Evolutionary conservation across 2,888 invertebrate species (phyloP).

Genomic region (Synanthedon vespiformis): DNA sequence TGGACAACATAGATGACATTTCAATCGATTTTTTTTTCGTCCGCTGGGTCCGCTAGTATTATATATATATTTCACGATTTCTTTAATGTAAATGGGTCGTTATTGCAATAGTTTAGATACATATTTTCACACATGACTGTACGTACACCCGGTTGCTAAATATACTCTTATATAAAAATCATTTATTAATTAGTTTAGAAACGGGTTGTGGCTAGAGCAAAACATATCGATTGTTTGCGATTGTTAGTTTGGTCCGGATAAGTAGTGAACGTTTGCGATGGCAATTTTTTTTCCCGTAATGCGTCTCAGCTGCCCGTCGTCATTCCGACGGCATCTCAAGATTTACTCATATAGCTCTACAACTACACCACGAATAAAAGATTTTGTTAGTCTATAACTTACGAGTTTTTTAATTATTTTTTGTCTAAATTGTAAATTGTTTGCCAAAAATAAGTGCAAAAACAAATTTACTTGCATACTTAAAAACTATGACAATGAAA

Average conservation of each 20-base stretch:
- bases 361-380: conserved; percentile 58
- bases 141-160: neutral
- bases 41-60: too few relatives aligned
- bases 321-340: conserved; percentile 16
- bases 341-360: conserved; percentile 34
- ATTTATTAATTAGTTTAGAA: too few relatives aligned
- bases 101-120: too few relatives aligned
- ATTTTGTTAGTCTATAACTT: conserved; percentile 50
- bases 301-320: conserved; percentile 25
- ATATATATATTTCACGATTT: too few relatives aligned
- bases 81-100: too few relatives aligned
- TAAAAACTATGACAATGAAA: conserved; percentile 67
- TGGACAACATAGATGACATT: too few relatives aligned
- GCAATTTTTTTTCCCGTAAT: conserved; percentile 6
- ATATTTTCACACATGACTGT: neutral
- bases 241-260: conserved; percentile 9
- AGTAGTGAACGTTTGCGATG: neutral
- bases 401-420: conserved; percentile 35
- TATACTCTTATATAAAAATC: too few relatives aligned
- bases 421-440: conserved; percentile 56
- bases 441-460: conserved; percentile 64
- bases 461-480: conserved; percentile 62
- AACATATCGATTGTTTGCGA: too few relatives aligned
- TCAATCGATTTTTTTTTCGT: too few relatives aligned
- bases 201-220: too few relatives aligned